Evolutionary conservation across 2,797 vertebrate species (phyloP), one percentile per base, ranked within the genome.

Genomic region (Balearica regulorum): DNA sequence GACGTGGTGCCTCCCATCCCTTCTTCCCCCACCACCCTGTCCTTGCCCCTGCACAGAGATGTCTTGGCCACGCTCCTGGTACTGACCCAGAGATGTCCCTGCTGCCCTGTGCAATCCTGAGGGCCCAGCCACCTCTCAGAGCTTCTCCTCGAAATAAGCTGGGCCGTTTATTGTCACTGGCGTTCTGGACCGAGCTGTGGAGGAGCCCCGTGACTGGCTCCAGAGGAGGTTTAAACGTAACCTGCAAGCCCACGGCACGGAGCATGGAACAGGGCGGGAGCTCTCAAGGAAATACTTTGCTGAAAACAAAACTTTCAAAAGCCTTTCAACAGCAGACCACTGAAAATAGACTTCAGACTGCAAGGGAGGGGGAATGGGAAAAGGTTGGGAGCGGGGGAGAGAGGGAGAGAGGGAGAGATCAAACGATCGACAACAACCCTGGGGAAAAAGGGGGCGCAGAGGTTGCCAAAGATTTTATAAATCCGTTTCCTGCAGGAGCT

Each of bases 271-370:
- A 91, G 95, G 93, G 92, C 5, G 87, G 93, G 88, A 96, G 86
- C 93, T 94, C 94, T 97, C 96, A 96, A 97, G 96, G 94, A 97
- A 97, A 95, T 92, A 97, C 97, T 97, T 97, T 95, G 90, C 96
- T 93, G 83, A 96, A 97, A 97, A 95, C 94, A 97, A 97, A 96
- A 96, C 91, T 96, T 95, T 93, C 78, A 96, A 97, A 43, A 97
- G 94, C 80, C 95, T 97, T 95, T 96, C 92, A 93, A 84, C 93
- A 93, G 82, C 85, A 86, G 37, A 96, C 73, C 55, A 79, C 96
- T 83, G 60, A 97, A 97, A 97, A 97, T 97, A 97, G 97, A 96
- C 92, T 91, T 96, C 93, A 96, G 92, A 75, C 90, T 87, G 89
- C 79, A 84, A 93, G 91, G 96, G 94, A 94, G 95, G 93, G 90